Conservation (phyloP, 1,140 invertebrate species). For the Galleria mellonella region DNA sequence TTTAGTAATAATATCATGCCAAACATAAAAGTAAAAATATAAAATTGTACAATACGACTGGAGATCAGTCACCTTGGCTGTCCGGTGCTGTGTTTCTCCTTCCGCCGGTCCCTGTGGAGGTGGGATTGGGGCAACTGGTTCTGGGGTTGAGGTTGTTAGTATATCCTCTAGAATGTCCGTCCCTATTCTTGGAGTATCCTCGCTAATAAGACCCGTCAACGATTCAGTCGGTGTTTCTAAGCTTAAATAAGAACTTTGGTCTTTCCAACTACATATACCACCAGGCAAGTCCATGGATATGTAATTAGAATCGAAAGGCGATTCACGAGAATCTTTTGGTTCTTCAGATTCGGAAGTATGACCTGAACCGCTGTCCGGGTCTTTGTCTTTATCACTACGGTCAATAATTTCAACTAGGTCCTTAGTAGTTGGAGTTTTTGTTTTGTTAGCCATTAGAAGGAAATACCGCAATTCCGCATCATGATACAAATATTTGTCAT, state of each 20-base stretch:
- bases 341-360: slow-evolving; percentile 72
- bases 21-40: slow-evolving; percentile 67
- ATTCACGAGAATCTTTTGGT: slow-evolving; percentile 43
- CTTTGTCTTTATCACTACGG: slow-evolving; percentile 77
- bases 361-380: slow-evolving; percentile 75
- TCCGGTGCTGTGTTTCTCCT: slow-evolving; percentile 30
- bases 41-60: slow-evolving; percentile 70
- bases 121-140: slow-evolving; percentile 37
- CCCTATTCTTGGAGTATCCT: slow-evolving; percentile 27
- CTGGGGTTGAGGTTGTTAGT: slow-evolving; percentile 57
- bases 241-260: slow-evolving; percentile 86
- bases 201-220: slow-evolving; percentile 17
- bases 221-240: slow-evolving; percentile 61
- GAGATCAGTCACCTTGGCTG: slow-evolving; percentile 66
- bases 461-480: slow-evolving; percentile 78
- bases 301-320: slow-evolving; percentile 77
- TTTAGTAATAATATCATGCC: slow-evolving; percentile 69
- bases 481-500: slow-evolving; percentile 76
- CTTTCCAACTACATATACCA: slow-evolving; percentile 87
- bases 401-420: slow-evolving; percentile 56
- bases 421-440: slow-evolving; percentile 52
- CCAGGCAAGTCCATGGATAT: slow-evolving; percentile 84
- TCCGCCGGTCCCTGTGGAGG: slow-evolving; percentile 54
- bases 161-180: slow-evolving; percentile 55
- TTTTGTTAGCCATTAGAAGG: slow-evolving; percentile 61